Base-by-base conservation (phyloP, 2,113 vertebrate genomes). In the Alectura lathami region DNA sequence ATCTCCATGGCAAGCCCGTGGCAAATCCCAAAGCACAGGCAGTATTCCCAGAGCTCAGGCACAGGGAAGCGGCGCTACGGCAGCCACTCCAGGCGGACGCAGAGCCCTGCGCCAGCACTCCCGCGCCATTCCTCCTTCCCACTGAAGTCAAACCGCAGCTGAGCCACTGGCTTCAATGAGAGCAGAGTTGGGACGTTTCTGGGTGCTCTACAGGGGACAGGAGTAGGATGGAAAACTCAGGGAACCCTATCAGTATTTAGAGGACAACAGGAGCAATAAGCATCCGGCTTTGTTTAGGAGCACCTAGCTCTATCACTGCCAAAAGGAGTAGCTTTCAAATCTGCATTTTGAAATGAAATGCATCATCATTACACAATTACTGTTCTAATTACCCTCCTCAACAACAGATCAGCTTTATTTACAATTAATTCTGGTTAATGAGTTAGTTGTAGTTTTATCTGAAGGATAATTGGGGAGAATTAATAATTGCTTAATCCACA, bases 371-470 rank as follows among this genome's bases (percentile, higher is more conserved):
- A 68, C 53, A 53, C 78, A 97, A 97, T 96, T 96, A 94, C 59
- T 5, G 3, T 54, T 96, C 90, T 94, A 96, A 96, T 97, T 96
- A 94, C 91, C 64, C 53, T 84, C 66, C 60, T 93, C 88, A 84
- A 96, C 91, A 96, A 97, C 91, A 96, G 83, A 92, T 86, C 36
- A 42, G 86, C 86, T 97, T 97, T 97, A 96, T 97, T 97, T 97
- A 96, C 54, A 21, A 97, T 97, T 96, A 40, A 50, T 94, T 97
- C 97, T 93, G 57, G 76, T 88, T 95, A 97, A 98, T 98, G 95
- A 97, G 89, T 94, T 96, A 97, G 96, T 96, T 96, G 96, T 94
- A 91, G 86, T 97, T 98, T 96, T 89, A 95, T 89, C 96, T 96
- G 88, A 96, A 12, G 22, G 92, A 94, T 96, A 97, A 96, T 68